Conservation (phyloP, 2,888 invertebrate species). For the Drosophila longiperda region DNA sequence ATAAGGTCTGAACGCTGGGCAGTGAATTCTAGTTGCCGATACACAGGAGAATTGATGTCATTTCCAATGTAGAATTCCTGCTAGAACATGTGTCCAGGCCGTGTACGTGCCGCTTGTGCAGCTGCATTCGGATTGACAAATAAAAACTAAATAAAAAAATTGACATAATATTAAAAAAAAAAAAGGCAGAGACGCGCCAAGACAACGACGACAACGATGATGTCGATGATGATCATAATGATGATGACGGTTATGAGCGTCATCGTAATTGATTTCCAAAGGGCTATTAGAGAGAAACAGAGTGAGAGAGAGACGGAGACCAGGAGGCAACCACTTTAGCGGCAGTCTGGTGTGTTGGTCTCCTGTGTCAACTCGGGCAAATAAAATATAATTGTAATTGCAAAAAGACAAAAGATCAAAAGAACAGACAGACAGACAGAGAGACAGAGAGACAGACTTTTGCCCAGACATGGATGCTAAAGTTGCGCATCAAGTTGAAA, state of each 20-base stretch:
- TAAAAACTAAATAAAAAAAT: constrained; percentile 75
- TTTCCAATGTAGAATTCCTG: constrained; percentile 80
- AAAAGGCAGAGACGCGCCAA: constrained; percentile 28
- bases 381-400: constrained; percentile 78
- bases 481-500: constrained; percentile 60
- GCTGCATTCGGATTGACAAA: constrained; percentile 35
- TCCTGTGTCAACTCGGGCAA: constrained; percentile 72
- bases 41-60: constrained; percentile 80
- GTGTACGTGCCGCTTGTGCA: constrained; percentile 64
- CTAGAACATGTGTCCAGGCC: constrained; percentile 82
- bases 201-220: background rate
- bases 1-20: constrained; percentile 16
- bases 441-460: constrained; percentile 19
- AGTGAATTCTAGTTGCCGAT: constrained; percentile 27
- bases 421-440: constrained; percentile 16
- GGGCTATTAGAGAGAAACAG: constrained; percentile 56
- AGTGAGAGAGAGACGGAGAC: constrained; percentile 32
- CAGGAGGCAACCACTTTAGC: constrained; percentile 33
- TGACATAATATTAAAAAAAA: constrained; percentile 67
- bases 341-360: constrained; percentile 29
- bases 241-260: constrained; percentile 61
- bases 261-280: constrained; percentile 76
- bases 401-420: constrained; percentile 74
- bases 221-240: background rate
- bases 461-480: constrained; percentile 27